Evolutionary conservation across 92 coral and sea anemone species (phyloP), one percentile per base, ranked within the genome.

Genomic region (Palythoa grandis): DNA sequence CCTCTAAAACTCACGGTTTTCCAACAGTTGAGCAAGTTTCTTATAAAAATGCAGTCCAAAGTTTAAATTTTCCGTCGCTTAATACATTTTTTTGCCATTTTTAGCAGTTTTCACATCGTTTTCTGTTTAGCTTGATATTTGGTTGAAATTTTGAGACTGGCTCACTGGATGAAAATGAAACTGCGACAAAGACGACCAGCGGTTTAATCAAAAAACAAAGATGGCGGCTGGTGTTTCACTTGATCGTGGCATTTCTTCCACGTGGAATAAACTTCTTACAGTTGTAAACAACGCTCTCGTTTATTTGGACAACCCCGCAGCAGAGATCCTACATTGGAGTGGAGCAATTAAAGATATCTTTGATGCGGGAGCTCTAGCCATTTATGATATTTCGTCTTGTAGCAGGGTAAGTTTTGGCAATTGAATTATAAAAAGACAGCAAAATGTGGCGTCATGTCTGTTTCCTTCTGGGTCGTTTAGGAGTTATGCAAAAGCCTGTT

Each of bases 271-370:
- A 70, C 88, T 96, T 17, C 92, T 96, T n/a, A 95, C 95, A 61
- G 92, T 89, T 69, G 95, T 95, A 35, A 96, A 95, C 80, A 93
- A 95, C 92, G 96, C 99, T 23, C 60, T 96, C 78, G 96, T 96
- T 68, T 96, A 93, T 78, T 89, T 96, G 79, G 98, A 96, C 79
- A 83, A 88, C 58, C 87, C 92, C 47, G 91, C 98, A 25, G 99
- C 99, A 63, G 99, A 96, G 90, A 82, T 95, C 85, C 79, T 94
- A 7, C 99, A 96, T 77, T 96, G 99, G 99, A 93, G 97, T 82
- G 99, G 99, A 17, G 92, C 82, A 68, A 88, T 91, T 39, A 88
- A 87, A 57, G 93, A 95, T 68, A 84, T 96, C 66, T 61, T 95
- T 56, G 94, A 94, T 19, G 95, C 99, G 14, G 99, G 99, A 16